These are phyloP conservation scores for Progne subis DNA, from an alignment of 2,113 vertebrate species.

Conservation along the genomic window DNA sequence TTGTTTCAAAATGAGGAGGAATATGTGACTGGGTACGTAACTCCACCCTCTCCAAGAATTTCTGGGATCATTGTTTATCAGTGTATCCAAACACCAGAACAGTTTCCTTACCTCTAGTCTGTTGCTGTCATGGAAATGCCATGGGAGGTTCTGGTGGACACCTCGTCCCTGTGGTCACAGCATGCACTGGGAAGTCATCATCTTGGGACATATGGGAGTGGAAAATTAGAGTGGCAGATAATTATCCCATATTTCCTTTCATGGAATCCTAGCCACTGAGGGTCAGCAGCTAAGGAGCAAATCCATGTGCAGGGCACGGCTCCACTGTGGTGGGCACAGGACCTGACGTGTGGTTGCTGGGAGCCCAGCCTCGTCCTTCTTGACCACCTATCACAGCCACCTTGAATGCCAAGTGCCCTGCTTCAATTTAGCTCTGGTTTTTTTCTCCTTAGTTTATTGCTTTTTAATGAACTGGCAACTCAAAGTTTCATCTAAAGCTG, in stretches of 20 bases:
- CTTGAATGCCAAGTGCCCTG: neutral
- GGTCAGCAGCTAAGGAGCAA: neutral
- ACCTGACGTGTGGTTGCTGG: neutral
- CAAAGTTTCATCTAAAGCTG: neutral
- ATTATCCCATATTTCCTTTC: neutral
- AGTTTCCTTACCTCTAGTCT: neutral
- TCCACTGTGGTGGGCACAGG: neutral
- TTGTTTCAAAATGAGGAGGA: neutral
- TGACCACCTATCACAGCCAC: neutral
- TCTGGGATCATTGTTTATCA: neutral
- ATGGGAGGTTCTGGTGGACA: neutral
- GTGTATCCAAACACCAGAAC: neutral
- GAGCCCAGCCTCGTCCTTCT: neutral
- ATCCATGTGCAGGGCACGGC: neutral
- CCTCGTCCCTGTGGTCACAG: neutral
- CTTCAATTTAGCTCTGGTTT: neutral
- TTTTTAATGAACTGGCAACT: neutral
- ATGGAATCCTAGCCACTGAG: neutral
- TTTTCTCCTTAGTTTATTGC: neutral
- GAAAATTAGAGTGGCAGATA: neutral
- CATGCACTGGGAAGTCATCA: rapidly evolving
- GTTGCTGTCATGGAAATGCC: neutral
- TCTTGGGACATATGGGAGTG: neutral
- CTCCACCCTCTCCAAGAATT: neutral
- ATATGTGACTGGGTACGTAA: neutral